Evolutionary conservation across 2,113 vertebrate genomes (phyloP).

Genomic region (Pterophyllum scalare): DNA sequence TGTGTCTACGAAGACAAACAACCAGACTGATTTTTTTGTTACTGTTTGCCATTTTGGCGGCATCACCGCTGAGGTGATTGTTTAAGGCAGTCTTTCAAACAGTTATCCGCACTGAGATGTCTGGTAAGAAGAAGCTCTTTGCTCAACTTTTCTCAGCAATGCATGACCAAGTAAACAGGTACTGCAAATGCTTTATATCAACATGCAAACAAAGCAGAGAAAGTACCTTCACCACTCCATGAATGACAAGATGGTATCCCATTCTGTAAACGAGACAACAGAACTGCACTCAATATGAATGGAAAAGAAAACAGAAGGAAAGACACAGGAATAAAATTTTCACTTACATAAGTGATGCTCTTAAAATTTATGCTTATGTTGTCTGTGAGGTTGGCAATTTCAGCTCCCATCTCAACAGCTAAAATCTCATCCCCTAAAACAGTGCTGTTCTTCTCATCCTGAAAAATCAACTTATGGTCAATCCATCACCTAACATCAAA

Average conservation of each 20-base stretch:
- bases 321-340: neutral
- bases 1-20: neutral
- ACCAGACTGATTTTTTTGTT: neutral
- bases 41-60: neutral
- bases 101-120: neutral
- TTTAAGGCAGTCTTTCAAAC: neutral
- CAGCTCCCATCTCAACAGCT: slow-evolving; percentile 72
- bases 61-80: neutral
- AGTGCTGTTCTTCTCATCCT: slow-evolving; percentile 64
- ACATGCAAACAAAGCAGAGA: neutral
- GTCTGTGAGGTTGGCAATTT: slow-evolving; percentile 61
- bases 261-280: slow-evolving; percentile 37
- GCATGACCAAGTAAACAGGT: neutral
- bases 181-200: neutral
- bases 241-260: slow-evolving; percentile 60
- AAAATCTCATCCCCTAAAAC: slow-evolving; percentile 61
- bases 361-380: slow-evolving; percentile 54
- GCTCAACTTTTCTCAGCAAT: neutral
- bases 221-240: slow-evolving; percentile 75
- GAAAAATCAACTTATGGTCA: neutral
- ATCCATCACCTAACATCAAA: neutral
- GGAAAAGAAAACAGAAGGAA: neutral
- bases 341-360: slow-evolving; percentile 40
- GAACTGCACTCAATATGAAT: neutral
- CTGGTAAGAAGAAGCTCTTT: neutral